These are phyloP conservation scores for Chaetodon trifascialis DNA, from an alignment of 2,113 vertebrate genomes.

Conservation along the genomic window DNA sequence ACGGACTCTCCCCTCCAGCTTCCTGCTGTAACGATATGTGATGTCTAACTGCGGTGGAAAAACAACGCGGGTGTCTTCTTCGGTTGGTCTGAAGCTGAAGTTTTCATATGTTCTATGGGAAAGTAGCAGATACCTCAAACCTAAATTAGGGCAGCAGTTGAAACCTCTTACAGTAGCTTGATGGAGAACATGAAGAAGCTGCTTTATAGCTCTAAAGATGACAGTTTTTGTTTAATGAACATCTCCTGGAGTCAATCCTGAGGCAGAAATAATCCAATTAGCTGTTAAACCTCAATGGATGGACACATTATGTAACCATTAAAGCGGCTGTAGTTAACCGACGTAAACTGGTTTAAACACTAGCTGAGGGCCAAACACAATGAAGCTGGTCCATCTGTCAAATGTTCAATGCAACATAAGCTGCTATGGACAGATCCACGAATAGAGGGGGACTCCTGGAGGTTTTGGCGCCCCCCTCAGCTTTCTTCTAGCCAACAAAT, in stretches of 20 bases:
- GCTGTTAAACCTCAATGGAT: neutral
- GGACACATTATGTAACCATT: neutral
- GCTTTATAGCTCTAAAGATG: neutral
- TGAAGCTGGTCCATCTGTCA: neutral
- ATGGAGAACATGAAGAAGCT: constrained; percentile 3
- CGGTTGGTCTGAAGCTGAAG: constrained; percentile 13
- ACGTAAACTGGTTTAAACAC: no score
- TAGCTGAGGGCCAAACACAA: no score
- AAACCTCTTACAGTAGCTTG: neutral
- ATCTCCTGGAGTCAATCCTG: no score
- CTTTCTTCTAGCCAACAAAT: neutral
- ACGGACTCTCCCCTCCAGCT: constrained; percentile 30
- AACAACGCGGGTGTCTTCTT: neutral
- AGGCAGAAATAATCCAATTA: neutral
- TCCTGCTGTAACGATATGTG: constrained; percentile 4
- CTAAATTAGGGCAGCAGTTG: neutral
- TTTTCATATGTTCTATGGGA: neutral
- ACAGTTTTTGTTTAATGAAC: neutral
- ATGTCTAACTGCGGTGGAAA: neutral
- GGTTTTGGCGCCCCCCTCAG: neutral
- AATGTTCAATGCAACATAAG: neutral
- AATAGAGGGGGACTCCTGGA: neutral
- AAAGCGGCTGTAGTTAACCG: neutral
- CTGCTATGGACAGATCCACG: neutral
- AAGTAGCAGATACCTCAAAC: neutral